Evolutionary conservation across 23 tunicate genomes (phyloP), one percentile per base, ranked within the genome.

Genomic region (Ciona savignyi): DNA sequence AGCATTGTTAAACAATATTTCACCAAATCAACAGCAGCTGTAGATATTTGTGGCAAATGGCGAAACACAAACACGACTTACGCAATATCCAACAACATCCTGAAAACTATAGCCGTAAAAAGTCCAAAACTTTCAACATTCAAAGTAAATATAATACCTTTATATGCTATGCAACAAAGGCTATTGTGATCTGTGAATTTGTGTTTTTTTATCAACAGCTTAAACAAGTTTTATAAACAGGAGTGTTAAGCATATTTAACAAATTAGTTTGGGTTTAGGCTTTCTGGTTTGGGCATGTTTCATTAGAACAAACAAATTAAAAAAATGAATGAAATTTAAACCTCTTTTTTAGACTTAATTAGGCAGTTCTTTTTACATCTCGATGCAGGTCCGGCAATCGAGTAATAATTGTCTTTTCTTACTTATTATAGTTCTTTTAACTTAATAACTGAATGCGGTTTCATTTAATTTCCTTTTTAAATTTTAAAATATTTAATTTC

Each of bases 31-130:
- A 88, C 96, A 23, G 32, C 42, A 33, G 77, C 87, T 9, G 51
- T 88, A 29, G 87, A 88, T 34, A 32, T 88, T 9, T 88, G 96
- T 73, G 93, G 96, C 23, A 78, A 72, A 23, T 70, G 78, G 77
- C 35, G 25, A 6, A 27, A 73, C 34, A n/a, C 9, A 20, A 79
- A 29, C 9, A 0, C 2, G 30, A 51, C 96, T 0, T 60, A 70
- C 32, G 72, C 84, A 0, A 42, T 88, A 11, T 88, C 96, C 0
- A 66, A 82, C 60, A 60, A 68, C 42, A 68, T 82, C 67, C 61
- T 88, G 0, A 32, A 60, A 32, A 24, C 65, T 2, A 63, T 88
- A 1, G 70, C 65, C 1, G 29, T 33, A 60, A 82, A 67, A 32
- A 64, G 80, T 26, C 96, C 96, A 3, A 82, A 78, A 62, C 70